Evolutionary conservation across 2,113 vertebrate species (phyloP), one percentile per base, ranked within the genome.

Genomic region (Nothoprocta pentlandii): DNA sequence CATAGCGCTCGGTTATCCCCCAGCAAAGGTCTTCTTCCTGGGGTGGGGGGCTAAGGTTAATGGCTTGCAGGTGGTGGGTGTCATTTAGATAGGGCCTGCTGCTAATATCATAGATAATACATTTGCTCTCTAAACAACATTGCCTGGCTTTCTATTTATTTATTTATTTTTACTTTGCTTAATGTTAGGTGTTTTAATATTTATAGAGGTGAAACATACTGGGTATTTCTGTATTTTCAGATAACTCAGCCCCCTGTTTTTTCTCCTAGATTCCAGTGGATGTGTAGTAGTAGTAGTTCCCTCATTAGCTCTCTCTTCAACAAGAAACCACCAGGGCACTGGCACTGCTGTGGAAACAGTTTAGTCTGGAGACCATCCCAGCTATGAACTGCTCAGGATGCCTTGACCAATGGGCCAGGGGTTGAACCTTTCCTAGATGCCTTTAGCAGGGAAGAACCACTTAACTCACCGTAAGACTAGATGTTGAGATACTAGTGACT

Each of bases 1-100:
- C 34, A 0, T 4, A 32, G 66, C 0, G 5, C 41, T 73, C 56
- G 77, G 54, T 80, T 89, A 70, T 91, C 91, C 87, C 46, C 58
- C 80, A 30, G 61, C 84, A 63, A 61, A 90, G 80, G 87, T 91
- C 56, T 67, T 46, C 41, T 14, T 85, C 84, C 71, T 8, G 3
- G 80, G 7, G 49, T 62, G 51, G 42, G 79, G 51, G 67, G 42
- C 79, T 84, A 5, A 78, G 56, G 36, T 93, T 78, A 80, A 80
- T 77, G 76, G 26, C 68, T 94, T 87, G 66, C 84, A 96, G 91
- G 74, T 92, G 86, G 13, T 85, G 3, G 20, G 17, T 69, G 36
- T 67, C 77, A 62, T 64, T 54, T 42, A 80, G 82, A 26, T 51
- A 86, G 80, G 61, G 6, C 54, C 44, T 90, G 58, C 20, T 53